Percentiles rank a stretch among this genome's conserved stretches.
Evolutionary conservation across 2,888 invertebrate species (phyloP).

Genomic region (Pristionchus fissidentatus): DNA sequence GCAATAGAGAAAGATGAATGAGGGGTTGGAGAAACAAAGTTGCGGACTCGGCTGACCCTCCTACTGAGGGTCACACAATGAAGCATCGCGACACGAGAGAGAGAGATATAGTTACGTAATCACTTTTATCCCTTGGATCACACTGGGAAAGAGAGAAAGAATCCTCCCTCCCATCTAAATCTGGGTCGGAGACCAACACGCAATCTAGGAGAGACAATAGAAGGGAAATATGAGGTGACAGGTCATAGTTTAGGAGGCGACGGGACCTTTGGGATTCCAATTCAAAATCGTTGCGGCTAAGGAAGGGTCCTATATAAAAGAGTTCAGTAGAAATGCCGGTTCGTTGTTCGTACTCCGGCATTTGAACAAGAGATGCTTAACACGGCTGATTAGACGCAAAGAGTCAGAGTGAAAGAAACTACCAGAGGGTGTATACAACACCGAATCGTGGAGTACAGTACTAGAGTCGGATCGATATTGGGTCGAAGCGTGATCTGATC

Average conservation of each 20-base stretch:
- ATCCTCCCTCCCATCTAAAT: slow-evolving; percentile 6
- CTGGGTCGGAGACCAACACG: slow-evolving; percentile 12
- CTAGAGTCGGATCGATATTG: not conserved
- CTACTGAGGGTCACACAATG: too few relatives aligned
- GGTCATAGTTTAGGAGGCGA: too few relatives aligned
- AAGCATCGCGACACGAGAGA: too few relatives aligned
- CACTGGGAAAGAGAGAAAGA: slow-evolving; percentile 21
- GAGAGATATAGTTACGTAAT: not conserved
- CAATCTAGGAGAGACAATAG: slow-evolving; percentile 1
- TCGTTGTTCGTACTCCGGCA: too few relatives aligned
- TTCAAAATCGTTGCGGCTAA: not conserved
- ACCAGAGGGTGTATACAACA: too few relatives aligned
- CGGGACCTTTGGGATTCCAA: not conserved
- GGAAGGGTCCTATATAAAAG: not conserved
- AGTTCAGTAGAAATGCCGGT: not conserved
- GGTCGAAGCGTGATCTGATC: slow-evolving; percentile 33
- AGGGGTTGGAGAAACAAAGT: too few relatives aligned
- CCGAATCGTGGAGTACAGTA: too few relatives aligned
- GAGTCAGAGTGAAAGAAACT: too few relatives aligned
- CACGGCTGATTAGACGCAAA: too few relatives aligned
- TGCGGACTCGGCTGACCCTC: too few relatives aligned
- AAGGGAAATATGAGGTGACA: not conserved
- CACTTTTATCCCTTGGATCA: slow-evolving; percentile 16
- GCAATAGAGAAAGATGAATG: too few relatives aligned
- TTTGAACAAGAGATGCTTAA: too few relatives aligned